A percentile compares a stretch with the other conserved stretches of the same genome.
These are phyloP conservation scores for Cyclophora albipunctata DNA, from an alignment of 2,888 invertebrate species.

Conservation along the genomic window DNA sequence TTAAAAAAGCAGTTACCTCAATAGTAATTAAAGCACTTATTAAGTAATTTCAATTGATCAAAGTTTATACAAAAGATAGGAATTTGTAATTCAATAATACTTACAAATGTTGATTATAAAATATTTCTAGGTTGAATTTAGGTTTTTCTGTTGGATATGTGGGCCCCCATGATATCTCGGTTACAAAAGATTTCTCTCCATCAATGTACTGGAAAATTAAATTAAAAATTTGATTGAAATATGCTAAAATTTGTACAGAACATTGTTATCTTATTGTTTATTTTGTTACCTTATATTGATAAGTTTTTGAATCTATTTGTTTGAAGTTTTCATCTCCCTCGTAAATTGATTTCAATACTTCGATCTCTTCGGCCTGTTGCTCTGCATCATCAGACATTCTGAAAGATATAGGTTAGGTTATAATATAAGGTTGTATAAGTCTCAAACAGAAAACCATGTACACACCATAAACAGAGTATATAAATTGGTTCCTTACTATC, in stretches of 20 bases:
- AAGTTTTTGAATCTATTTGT: slow-evolving; percentile 83
- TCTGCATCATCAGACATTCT: slow-evolving; percentile 73
- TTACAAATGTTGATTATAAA: slow-evolving; percentile 95
- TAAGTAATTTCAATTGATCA: too few relatives aligned
- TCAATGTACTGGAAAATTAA: slow-evolving; percentile 82
- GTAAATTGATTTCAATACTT: slow-evolving; percentile 94
- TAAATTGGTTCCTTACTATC: too few relatives aligned
- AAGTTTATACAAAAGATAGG: too few relatives aligned
- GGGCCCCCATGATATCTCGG: slow-evolving; percentile 91
- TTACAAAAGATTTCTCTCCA: slow-evolving; percentile 88
- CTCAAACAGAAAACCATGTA: too few relatives aligned
- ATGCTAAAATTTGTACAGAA: not conserved
- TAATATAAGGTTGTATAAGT: too few relatives aligned
- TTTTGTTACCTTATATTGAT: slow-evolving; percentile 89
- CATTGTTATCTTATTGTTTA: not conserved
- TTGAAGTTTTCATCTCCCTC: slow-evolving; percentile 94
- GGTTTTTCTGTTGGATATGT: slow-evolving; percentile 91
- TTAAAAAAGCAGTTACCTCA: too few relatives aligned
- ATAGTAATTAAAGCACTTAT: too few relatives aligned
- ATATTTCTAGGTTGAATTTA: slow-evolving; percentile 88
- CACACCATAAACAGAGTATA: too few relatives aligned
- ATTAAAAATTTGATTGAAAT: not conserved
- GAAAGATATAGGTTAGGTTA: too few relatives aligned
- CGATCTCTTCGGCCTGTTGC: slow-evolving; percentile 89
- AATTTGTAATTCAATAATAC: slow-evolving; percentile 41